Percentiles rank a stretch among this genome's conserved stretches.
These are phyloP conservation scores for Zaprionus nigranus DNA, from an alignment of 1,140 invertebrate genomes.

Conservation along the genomic window DNA sequence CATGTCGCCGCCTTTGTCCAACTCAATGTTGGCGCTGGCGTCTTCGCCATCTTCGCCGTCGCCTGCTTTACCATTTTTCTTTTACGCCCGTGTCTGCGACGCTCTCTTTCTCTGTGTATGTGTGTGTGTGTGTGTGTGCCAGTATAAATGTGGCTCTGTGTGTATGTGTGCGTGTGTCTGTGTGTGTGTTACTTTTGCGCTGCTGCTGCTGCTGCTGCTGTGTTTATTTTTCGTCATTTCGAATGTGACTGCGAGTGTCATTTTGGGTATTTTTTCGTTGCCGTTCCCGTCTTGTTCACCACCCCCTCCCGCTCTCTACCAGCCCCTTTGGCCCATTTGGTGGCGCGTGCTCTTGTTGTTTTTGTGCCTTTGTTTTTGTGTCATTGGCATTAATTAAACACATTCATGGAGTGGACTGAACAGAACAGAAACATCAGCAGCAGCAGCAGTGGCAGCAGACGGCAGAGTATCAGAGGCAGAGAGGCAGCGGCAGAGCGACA, in stretches of 20 bases:
- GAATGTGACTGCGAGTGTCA: slow-evolving; percentile 44
- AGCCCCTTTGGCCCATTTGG: slow-evolving; percentile 1
- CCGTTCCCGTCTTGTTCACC: background rate
- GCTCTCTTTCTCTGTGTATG: slow-evolving; percentile 7
- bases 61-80: slow-evolving; percentile 67
- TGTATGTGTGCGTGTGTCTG: slow-evolving; percentile 1
- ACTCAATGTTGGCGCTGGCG: slow-evolving; percentile 31
- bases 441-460: slow-evolving; percentile 25
- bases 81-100: slow-evolving; percentile 36
- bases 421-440: too few species aligned
- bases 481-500: slow-evolving; percentile 13
- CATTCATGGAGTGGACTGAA: slow-evolving; percentile 60
- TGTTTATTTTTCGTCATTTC: slow-evolving; percentile 53
- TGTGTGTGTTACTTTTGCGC: slow-evolving; percentile 27
- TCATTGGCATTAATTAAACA: slow-evolving; percentile 80
- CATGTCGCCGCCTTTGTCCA: slow-evolving; percentile 71
- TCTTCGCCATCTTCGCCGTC: slow-evolving; percentile 37
- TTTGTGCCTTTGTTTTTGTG: slow-evolving; percentile 29
- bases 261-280: slow-evolving; percentile 27
- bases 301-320: background rate
- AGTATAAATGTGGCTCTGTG: background rate
- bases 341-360: slow-evolving; percentile 27
- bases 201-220: slow-evolving; percentile 25
- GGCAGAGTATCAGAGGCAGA: background rate
- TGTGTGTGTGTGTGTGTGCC: slow-evolving; percentile 19